Evolutionary conservation across 2,888 invertebrate species (phyloP), one percentile per base, ranked within the genome.

Genomic region (Lasioglossum oenotherae): DNA sequence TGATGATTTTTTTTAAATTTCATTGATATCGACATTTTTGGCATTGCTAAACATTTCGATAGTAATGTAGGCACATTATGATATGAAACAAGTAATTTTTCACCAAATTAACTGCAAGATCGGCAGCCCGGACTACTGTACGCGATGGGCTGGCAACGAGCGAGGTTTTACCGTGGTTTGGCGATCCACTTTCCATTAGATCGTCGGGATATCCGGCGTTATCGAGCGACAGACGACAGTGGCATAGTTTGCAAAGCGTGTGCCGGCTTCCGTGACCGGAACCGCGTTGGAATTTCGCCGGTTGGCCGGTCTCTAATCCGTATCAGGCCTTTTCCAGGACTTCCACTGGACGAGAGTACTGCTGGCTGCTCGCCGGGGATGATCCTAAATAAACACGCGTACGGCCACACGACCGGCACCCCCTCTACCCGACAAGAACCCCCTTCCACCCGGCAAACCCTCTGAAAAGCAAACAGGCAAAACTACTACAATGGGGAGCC

Each of bases 311-410:
- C 82, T 77, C 69, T 90, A 91, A 90, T 90, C 91, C 87, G 85
- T 82, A 87, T 85, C 85, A 78, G 87, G 82, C 79, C 86, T 81
- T 84, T 82, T 79, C 79, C 86, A 74, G 89, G 89, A 92, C 90
- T 91, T 90, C 86, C 86, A 80, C 87, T 79, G 78, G 23, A 86
- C 88, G 85, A 74, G 83, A 92, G 91, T 93, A 92, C 84, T 23
- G 80, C 88, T 89, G 84, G 78, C 78, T 76, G 90, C 83, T 88
- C 89, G 86, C 87, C 89, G 84, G 88, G 92, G 92, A 92, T 93
- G 92, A 94, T 94, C 94, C 94, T 95, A 94, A 95, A 92, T 92
- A 94, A 95, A 95, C 94, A 94, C 92, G 92, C 91, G 91, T 79
- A 81, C 88, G 78, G 94, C 93, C 94, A 93, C 94, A 94, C 94